These are phyloP conservation scores for Orgyia antiqua DNA, from an alignment of 2,888 invertebrate genomes.

Conservation along the genomic window DNA sequence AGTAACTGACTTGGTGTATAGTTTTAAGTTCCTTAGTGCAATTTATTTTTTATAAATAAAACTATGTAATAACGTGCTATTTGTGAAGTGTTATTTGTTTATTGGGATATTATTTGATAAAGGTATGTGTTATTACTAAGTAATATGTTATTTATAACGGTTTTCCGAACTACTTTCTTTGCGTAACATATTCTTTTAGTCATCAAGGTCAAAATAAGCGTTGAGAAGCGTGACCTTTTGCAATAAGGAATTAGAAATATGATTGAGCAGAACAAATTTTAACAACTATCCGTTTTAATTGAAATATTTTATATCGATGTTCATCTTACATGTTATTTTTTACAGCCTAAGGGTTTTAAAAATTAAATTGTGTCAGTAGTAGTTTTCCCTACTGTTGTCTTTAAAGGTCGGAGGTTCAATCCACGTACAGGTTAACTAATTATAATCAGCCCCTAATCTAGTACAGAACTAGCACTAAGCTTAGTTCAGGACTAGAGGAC, in stretches of 20 bases:
- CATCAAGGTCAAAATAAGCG: conserved; percentile 50
- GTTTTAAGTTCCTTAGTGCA: conserved; percentile 37
- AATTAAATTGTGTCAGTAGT: too few relatives aligned
- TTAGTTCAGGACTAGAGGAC: too few relatives aligned
- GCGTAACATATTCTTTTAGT: conserved; percentile 48
- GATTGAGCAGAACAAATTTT: conserved; percentile 1
- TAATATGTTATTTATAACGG: too few relatives aligned
- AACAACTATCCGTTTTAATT: too few relatives aligned
- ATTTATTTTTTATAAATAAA: conserved; percentile 26
- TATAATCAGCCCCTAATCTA: too few relatives aligned
- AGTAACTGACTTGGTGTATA: conserved; percentile 49
- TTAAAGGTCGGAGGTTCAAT: too few relatives aligned
- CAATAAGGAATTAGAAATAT: conserved; percentile 8
- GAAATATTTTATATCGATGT: too few relatives aligned
- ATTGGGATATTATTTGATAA: conserved; percentile 11
- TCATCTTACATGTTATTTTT: too few relatives aligned
- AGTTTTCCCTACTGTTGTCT: too few relatives aligned
- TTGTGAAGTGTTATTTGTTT: conserved; percentile 26
- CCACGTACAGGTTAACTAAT: too few relatives aligned
- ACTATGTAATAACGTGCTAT: conserved; percentile 25
- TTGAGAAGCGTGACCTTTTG: conserved; percentile 25
- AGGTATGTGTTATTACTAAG: conserved; percentile 27
- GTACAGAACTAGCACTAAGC: too few relatives aligned
- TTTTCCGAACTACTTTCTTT: conserved; percentile 61
- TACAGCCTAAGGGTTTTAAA: too few relatives aligned